Conservation (phyloP, 2,113 vertebrate species). For the Ctenodactylus gundi region DNA sequence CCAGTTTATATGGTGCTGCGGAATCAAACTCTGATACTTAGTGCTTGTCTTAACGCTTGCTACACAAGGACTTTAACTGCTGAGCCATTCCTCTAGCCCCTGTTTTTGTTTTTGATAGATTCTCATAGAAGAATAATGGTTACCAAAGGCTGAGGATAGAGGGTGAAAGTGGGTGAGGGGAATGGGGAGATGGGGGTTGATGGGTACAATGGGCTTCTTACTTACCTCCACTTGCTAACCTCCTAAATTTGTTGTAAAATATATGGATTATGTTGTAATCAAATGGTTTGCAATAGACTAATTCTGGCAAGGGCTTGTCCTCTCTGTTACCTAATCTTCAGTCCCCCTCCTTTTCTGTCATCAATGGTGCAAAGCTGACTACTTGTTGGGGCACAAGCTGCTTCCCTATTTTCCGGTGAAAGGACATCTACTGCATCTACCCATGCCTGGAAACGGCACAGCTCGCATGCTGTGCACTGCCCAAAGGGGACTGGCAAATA, state of each 20-base stretch:
- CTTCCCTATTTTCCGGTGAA: background rate
- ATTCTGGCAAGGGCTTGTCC: background rate
- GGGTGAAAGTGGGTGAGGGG: background rate
- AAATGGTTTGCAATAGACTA: background rate
- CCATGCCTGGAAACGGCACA: background rate
- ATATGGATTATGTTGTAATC: background rate
- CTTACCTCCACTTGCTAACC: background rate
- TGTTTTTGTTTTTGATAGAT: background rate
- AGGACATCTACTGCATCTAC: background rate
- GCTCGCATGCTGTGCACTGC: background rate
- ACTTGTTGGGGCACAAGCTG: background rate
- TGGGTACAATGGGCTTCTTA: background rate
- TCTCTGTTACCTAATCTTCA: background rate
- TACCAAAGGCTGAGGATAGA: background rate
- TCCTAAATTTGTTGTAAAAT: background rate
- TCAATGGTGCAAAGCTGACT: background rate
- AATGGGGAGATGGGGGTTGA: background rate
- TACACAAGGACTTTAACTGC: too few species aligned
- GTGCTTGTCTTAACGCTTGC: too few species aligned
- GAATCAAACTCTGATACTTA: too few species aligned
- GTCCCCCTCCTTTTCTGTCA: background rate
- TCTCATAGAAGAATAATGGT: background rate
- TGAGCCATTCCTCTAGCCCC: too few species aligned
- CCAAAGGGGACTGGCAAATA: conserved; percentile 33
- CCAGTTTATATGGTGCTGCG: too few species aligned